Evolutionary conservation across 92 coral and sea anemone genomes (phyloP), one percentile per base, ranked within the genome.

Genomic region (Zoanthus sansibaricus): DNA sequence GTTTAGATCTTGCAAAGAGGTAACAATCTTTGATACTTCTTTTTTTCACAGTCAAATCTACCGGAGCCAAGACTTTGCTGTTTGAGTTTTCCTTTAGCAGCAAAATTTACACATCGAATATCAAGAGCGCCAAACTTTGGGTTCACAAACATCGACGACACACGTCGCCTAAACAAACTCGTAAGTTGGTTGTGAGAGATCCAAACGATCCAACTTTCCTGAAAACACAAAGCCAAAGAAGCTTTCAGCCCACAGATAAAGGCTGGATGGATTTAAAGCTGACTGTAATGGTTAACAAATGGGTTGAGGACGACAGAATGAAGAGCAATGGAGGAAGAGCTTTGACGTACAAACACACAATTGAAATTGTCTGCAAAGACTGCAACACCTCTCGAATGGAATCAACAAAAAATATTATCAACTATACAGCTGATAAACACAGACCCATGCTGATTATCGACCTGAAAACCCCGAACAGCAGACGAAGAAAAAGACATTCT

Each of bases 361-460:
- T 94, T 48, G 87, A 88, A 61, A 75, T 94, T 5, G 74, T 90
- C 16, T 94, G 95, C 79, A 52, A 18, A 15, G 88, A 91, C 64
- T 91, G 98, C 52, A 14, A 7, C 44, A 12, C 16, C 31, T 30
- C 46, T 31, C 42, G 6, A 11, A 31, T 25, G 15, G 70, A 79
- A 21, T 42, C 87, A 14, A 68, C 77, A 17, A 37, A 73, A 14
- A 71, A 47, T 20, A 87, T 93, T 9, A 75, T 90, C 9, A 75
- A 93, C 61, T 82, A 77, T 58, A 73, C 90, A 30, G 83, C 79
- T 49, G 94, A 91, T 31, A 84, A 71, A 30, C 67, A 85, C 76
- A 88, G 91, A 45, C 98, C 98, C 3, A 86, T 93, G 37, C 87
- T 94, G 14, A 87, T 90, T 14, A 76, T 94, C 45, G 90, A 91